Evolutionary conservation across 35 echinoderm and acorn worm species (phyloP).

Genomic region (Apostichopus parvimensis): DNA sequence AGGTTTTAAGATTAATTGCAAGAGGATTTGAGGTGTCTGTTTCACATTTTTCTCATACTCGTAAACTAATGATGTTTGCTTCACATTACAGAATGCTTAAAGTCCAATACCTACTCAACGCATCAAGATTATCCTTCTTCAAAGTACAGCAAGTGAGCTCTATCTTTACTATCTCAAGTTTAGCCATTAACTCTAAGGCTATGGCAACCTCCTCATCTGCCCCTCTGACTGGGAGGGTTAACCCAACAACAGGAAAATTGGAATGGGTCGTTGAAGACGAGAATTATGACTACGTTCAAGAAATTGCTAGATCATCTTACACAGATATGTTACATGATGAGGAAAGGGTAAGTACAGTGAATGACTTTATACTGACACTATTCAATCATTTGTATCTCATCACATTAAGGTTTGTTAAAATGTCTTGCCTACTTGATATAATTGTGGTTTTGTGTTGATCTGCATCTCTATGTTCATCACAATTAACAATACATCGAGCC

Average conservation of each 20-base stretch:
- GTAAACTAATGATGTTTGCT: no score
- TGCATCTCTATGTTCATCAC: neutral
- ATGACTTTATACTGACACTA: neutral
- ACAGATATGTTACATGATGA: conserved; percentile 99
- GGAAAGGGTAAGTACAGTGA: conserved; percentile 73
- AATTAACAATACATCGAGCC: no score
- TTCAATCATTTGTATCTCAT: neutral
- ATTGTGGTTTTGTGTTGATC: neutral
- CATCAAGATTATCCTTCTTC: neutral
- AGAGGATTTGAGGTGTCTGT: no score
- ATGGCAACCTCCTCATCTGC: conserved; percentile 25
- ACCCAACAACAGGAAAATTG: conserved; percentile 76
- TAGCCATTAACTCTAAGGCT: neutral
- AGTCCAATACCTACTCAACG: neutral
- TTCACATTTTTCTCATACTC: no score
- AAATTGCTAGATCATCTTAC: conserved; percentile 92
- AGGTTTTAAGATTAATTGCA: no score
- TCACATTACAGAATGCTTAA: neutral
- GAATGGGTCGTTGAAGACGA: conserved; percentile 96
- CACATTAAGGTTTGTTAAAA: neutral
- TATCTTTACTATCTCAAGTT: neutral
- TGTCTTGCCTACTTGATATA: neutral
- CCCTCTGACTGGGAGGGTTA: conserved; percentile 66
- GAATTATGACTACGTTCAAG: conserved; percentile 92
- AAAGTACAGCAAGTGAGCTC: neutral